These are phyloP conservation scores for Paradisaea rubra DNA, from an alignment of 2,113 vertebrate genomes.

Conservation along the genomic window DNA sequence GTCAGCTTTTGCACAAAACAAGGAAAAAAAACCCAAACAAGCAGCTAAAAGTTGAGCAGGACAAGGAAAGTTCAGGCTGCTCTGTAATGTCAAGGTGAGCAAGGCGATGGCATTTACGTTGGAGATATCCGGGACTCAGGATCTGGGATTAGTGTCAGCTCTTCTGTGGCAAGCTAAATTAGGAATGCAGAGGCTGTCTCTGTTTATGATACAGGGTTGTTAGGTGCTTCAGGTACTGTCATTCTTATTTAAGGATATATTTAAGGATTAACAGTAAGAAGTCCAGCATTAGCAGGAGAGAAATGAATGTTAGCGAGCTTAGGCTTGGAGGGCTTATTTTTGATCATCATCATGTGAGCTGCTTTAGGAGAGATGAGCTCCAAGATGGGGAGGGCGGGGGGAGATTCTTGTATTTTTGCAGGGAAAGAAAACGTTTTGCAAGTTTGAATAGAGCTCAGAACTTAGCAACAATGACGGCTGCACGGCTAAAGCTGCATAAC, in stretches of 20 bases:
- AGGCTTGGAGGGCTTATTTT: slow-evolving; percentile 60
- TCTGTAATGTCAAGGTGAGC: slow-evolving; percentile 45
- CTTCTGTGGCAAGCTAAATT: slow-evolving; percentile 47
- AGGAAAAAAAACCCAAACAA: background rate
- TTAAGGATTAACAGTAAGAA: slow-evolving; percentile 63
- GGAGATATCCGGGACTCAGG: slow-evolving; percentile 1
- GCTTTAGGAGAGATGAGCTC: slow-evolving; percentile 53
- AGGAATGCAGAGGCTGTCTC: slow-evolving; percentile 50
- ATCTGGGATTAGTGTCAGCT: slow-evolving; percentile 61
- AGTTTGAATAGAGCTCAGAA: slow-evolving; percentile 46
- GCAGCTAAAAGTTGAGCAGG: slow-evolving; percentile 1
- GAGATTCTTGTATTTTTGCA: background rate
- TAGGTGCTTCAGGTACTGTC: slow-evolving; percentile 57
- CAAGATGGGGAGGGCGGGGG: background rate
- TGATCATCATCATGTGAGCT: slow-evolving; percentile 54
- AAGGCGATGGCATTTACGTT: slow-evolving; percentile 18
- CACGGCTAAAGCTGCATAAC: background rate
- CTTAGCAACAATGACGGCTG: background rate
- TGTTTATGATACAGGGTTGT: slow-evolving; percentile 48
- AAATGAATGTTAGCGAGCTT: slow-evolving; percentile 58
- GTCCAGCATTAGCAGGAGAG: slow-evolving; percentile 48
- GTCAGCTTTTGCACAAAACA: background rate
- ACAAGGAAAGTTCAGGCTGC: slow-evolving; percentile 12
- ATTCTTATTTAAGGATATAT: slow-evolving; percentile 61
- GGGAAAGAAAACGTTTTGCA: slow-evolving; percentile 26